Conservation (phyloP, 2,113 vertebrate genomes). For the Odontophorus gujanensis region DNA sequence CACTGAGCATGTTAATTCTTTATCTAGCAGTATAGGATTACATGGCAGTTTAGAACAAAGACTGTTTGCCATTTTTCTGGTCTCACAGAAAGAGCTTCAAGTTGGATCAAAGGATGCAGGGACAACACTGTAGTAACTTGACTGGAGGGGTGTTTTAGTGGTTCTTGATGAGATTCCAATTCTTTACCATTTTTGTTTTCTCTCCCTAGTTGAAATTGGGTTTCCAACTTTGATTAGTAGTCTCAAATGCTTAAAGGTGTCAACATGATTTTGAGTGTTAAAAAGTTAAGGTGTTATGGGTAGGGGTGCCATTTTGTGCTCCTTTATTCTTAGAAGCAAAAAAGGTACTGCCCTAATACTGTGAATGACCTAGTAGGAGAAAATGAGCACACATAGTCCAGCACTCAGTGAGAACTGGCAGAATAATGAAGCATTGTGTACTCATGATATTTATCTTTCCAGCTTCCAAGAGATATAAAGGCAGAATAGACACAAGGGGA, state of each 20-base stretch:
- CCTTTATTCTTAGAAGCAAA: neutral
- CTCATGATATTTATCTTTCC: conserved; percentile 21
- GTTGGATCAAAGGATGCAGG: neutral
- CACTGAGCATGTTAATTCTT: neutral
- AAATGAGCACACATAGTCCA: neutral
- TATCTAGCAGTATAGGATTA: conserved; percentile 1
- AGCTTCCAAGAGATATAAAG: neutral
- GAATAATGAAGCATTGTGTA: conserved; percentile 29
- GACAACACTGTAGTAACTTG: neutral
- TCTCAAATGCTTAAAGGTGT: neutral
- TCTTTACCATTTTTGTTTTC: neutral
- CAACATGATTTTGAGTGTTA: neutral
- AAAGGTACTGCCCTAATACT: neutral
- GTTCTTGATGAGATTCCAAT: neutral
- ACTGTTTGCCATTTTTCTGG: neutral
- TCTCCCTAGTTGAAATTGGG: neutral
- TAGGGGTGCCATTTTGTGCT: neutral
- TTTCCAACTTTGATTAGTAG: neutral
- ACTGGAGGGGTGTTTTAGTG: neutral
- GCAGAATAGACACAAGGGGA: neutral
- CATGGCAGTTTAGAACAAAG: neutral
- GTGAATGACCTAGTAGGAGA: neutral
- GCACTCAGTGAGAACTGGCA: neutral
- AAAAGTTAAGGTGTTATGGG: neutral
- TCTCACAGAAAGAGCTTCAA: neutral